Conservation (phyloP, 2,113 vertebrate genomes). For the Sebastes fasciatus region DNA sequence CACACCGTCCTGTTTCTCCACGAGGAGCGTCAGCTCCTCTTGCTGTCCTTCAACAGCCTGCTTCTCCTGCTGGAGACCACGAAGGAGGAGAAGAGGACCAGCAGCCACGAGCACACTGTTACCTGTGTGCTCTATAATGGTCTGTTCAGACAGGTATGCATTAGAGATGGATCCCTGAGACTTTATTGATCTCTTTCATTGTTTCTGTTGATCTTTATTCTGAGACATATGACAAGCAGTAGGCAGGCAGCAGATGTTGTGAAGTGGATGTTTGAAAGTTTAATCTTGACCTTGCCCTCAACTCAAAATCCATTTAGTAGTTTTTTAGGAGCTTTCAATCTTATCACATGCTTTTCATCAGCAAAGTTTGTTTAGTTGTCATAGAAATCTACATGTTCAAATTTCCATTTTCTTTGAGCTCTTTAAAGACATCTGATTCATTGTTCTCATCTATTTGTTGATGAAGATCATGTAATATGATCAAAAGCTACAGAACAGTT, state of each 20-base stretch:
- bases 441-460: too few relatives aligned
- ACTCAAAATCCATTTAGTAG: not conserved
- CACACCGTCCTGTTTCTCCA: constrained; percentile 61
- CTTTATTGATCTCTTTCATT: not conserved
- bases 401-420: too few relatives aligned
- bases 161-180: not conserved
- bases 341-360: not conserved
- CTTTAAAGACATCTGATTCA: too few relatives aligned
- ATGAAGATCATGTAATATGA: too few relatives aligned
- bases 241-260: not conserved
- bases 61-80: constrained; percentile 81
- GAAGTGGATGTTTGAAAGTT: not conserved
- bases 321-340: not conserved
- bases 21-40: constrained; percentile 64
- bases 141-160: constrained; percentile 79
- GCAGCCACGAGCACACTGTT: constrained; percentile 81
- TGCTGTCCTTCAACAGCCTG: constrained; percentile 78
- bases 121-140: constrained; percentile 83
- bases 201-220: not conserved
- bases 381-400: too few relatives aligned
- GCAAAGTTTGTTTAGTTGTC: not conserved
- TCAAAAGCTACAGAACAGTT: too few relatives aligned
- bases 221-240: not conserved
- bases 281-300: too few relatives aligned
- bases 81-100: constrained; percentile 68